Evolutionary conservation across 2,888 invertebrate species (phyloP).

Genomic region (Hydrotaea diabolus): DNA sequence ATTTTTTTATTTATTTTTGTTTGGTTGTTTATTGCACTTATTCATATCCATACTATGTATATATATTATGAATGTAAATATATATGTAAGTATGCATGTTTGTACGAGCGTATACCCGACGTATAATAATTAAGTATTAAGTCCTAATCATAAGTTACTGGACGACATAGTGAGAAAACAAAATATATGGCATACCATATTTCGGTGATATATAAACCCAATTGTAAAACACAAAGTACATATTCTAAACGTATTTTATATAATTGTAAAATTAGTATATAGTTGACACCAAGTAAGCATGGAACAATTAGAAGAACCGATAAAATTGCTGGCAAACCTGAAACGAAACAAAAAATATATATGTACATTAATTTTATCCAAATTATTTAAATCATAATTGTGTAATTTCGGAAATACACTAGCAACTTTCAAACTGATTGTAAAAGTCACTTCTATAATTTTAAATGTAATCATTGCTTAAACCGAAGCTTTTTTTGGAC

Average conservation of each 20-base stretch:
- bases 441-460: no score
- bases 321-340: slow-evolving; percentile 89
- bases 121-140: slow-evolving; percentile 38
- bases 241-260: slow-evolving; percentile 93
- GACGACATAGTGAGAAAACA: slow-evolving; percentile 84
- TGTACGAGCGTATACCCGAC: slow-evolving; percentile 1
- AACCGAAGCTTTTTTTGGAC: no score
- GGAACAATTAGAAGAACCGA: slow-evolving; percentile 92
- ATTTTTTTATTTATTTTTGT: no score
- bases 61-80: background rate
- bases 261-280: slow-evolving; percentile 93
- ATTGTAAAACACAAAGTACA: slow-evolving; percentile 92
- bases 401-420: no score
- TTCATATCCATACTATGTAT: background rate
- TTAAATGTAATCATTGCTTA: no score
- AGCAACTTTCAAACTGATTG: no score
- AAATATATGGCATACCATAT: slow-evolving; percentile 85
- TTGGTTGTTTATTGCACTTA: no score
- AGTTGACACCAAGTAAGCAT: slow-evolving; percentile 90
- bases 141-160: slow-evolving; percentile 82
- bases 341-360: slow-evolving; percentile 72
- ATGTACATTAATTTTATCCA: no score
- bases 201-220: slow-evolving; percentile 88
- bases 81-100: background rate
- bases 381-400: background rate